These are phyloP conservation scores for Agriopis leucophaearia DNA, from an alignment of 2,888 invertebrate genomes.

Conservation along the genomic window DNA sequence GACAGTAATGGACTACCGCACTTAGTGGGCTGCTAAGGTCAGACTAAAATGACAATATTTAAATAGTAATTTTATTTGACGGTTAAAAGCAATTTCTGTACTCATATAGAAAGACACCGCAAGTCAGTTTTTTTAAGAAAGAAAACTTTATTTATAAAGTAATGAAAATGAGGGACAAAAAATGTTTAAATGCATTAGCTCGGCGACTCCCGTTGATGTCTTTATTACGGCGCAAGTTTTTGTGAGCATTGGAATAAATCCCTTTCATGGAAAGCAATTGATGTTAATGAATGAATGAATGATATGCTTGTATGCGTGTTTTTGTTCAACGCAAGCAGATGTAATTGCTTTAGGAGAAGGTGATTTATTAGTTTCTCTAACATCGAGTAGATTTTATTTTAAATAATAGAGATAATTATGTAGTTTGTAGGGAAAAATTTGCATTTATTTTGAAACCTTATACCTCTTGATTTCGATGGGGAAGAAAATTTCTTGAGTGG, in stretches of 20 bases:
- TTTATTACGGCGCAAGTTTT: slow-evolving; percentile 51
- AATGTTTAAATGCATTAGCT: slow-evolving; percentile 49
- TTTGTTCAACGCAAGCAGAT: slow-evolving; percentile 36
- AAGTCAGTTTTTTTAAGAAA: slow-evolving; percentile 15
- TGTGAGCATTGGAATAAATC: slow-evolving; percentile 45
- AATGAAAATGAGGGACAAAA: slow-evolving; percentile 40
- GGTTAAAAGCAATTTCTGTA: slow-evolving; percentile 33
- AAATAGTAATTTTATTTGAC: slow-evolving; percentile 54
- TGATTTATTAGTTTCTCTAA: slow-evolving; percentile 13
- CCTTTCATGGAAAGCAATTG: slow-evolving; percentile 50
- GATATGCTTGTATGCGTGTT: slow-evolving; percentile 41
- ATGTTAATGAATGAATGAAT: slow-evolving; percentile 49
- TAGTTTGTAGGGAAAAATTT: too few relatives aligned
- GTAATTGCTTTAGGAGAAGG: slow-evolving; percentile 24
- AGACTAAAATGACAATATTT: slow-evolving; percentile 53
- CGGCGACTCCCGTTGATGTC: slow-evolving; percentile 56
- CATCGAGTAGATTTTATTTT: neutral
- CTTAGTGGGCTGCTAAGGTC: slow-evolving; percentile 64
- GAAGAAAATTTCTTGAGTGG: too few relatives aligned
- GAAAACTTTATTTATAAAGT: slow-evolving; percentile 29
- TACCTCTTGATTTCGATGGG: too few relatives aligned
- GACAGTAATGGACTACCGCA: slow-evolving; percentile 67
- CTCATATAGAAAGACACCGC: slow-evolving; percentile 29
- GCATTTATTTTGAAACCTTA: too few relatives aligned
- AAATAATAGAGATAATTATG: too few relatives aligned